A percentile compares a stretch with the other conserved stretches of the same genome.
Evolutionary conservation across 1,140 invertebrate genomes (phyloP).

Genomic region (Drosophila sp.): DNA sequence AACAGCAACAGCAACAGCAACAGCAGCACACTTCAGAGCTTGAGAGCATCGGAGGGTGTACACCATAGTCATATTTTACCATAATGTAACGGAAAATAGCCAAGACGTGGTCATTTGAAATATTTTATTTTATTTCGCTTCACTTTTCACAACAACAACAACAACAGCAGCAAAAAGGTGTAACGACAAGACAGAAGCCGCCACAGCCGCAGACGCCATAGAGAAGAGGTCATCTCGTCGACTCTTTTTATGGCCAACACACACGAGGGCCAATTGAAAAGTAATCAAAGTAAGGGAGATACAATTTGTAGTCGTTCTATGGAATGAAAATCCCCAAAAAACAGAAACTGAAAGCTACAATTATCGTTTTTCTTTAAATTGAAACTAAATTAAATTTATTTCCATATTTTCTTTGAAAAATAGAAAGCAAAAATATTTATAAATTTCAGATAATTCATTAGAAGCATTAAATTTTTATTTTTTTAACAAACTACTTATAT

Average conservation of each 20-base stretch:
- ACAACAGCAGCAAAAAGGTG: conserved; percentile 52
- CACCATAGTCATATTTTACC: conserved; percentile 71
- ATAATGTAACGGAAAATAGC: conserved; percentile 80
- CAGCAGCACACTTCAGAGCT: conserved; percentile 36
- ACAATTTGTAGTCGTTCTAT: too few species aligned
- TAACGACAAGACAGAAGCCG: conserved; percentile 58
- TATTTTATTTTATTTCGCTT: conserved; percentile 78
- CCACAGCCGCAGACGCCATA: conserved; percentile 12
- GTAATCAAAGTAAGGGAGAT: too few species aligned
- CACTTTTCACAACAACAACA: conserved; percentile 52
- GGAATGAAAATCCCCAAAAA: too few species aligned
- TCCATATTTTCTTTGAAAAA: too few species aligned
- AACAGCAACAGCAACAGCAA: conserved; percentile 25
- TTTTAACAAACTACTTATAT: too few species aligned
- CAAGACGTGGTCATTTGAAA: conserved; percentile 79
- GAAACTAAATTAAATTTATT: too few species aligned
- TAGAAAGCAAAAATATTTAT: too few species aligned
- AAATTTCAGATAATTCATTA: too few species aligned
- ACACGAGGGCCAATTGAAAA: background rate
- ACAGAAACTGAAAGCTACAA: too few species aligned
- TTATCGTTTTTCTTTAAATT: too few species aligned
- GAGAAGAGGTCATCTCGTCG: conserved; percentile 1
- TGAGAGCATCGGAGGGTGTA: conserved; percentile 33
- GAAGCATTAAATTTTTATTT: too few species aligned
- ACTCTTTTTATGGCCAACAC: background rate